Percentiles rank a stretch among this genome's conserved stretches.
These are phyloP conservation scores for Heliangelus exortis DNA, from an alignment of 2,797 vertebrate species.

Conservation along the genomic window DNA sequence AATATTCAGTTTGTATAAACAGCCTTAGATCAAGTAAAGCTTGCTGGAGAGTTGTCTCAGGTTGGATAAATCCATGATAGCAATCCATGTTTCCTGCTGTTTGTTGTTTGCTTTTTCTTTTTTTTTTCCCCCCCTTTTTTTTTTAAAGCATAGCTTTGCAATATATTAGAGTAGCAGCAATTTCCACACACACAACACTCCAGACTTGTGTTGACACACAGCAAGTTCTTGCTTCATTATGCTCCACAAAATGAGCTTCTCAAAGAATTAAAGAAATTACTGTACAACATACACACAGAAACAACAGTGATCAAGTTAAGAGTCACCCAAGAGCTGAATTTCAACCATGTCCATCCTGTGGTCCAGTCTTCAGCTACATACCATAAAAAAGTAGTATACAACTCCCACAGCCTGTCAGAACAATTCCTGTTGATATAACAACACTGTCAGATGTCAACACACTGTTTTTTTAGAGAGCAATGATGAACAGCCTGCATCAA, in stretches of 20 bases:
- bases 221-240: not conserved
- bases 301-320: not conserved
- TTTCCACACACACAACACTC: not conserved
- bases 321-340: not conserved
- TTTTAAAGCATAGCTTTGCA: conserved; percentile 26
- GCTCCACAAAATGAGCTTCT: not conserved
- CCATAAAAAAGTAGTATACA: not conserved
- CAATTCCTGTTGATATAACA: conserved; percentile 6
- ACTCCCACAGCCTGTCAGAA: not conserved
- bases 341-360: not conserved
- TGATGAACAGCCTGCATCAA: not conserved
- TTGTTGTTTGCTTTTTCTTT: not conserved
- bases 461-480: not conserved
- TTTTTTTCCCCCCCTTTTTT: not conserved
- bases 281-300: not conserved
- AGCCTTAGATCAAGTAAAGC: conserved; percentile 46
- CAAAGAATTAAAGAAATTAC: not conserved
- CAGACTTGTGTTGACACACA: not conserved
- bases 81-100: conserved; percentile 21
- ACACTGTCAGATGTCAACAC: not conserved
- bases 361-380: not conserved
- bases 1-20: conserved; percentile 21
- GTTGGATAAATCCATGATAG: conserved; percentile 30
- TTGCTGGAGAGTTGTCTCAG: conserved; percentile 37
- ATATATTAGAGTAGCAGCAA: conserved; percentile 11